phyloP scores from a whole-genome alignment of 1,140 invertebrate genomes.

The Drosophila suzukii region DNA sequence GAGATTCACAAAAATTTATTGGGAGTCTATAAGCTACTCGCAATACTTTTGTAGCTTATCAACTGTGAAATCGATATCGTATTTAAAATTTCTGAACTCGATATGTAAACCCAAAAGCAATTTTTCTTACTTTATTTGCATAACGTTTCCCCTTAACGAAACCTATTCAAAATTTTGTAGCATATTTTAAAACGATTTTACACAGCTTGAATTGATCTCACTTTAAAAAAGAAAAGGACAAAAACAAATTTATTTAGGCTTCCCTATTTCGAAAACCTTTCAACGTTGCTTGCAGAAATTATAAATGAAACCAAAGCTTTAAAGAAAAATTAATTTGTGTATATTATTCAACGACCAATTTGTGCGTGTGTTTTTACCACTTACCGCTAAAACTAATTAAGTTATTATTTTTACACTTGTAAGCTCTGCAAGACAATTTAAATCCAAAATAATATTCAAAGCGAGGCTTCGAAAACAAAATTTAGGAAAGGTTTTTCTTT shows the following conservation, averaged over 20 bases:
- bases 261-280: conserved; percentile 40
- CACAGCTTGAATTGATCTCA: conserved; percentile 76
- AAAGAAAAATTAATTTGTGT: conserved; percentile 49
- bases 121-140: neutral
- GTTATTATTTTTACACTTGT: conserved; percentile 40
- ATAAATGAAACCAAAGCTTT: conserved; percentile 81
- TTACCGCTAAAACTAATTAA: conserved; percentile 49
- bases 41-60: neutral
- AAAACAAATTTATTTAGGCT: conserved; percentile 26
- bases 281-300: conserved; percentile 72
- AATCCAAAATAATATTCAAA: conserved; percentile 50
- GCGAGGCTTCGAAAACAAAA: conserved; percentile 64
- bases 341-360: conserved; percentile 59
- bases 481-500: conserved; percentile 50
- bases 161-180: conserved; percentile 16
- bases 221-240: conserved; percentile 38
- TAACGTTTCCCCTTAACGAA: neutral
- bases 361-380: conserved; percentile 61
- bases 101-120: neutral
- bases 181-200: conserved; percentile 17
- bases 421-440: conserved; percentile 68
- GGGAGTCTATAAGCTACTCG: too few species aligned
- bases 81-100: neutral
- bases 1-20: too few species aligned
- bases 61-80: neutral